Evolutionary conservation across 2,797 vertebrate species (phyloP), one percentile per base, ranked within the genome.

Genomic region (Hoplostethus mediterraneus): DNA sequence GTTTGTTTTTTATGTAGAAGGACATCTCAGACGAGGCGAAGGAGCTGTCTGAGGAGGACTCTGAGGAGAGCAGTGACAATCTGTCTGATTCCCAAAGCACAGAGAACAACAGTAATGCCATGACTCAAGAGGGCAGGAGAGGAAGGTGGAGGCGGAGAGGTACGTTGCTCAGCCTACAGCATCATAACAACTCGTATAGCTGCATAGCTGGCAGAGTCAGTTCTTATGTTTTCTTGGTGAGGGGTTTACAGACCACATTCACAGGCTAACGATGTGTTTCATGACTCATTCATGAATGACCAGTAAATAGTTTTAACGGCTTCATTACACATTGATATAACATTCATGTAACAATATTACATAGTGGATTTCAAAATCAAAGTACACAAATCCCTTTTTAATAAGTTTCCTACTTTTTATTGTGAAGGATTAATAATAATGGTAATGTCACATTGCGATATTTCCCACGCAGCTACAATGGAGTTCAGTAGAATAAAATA

Each of bases 141-240:
- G 96, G 95, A 90, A 90, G 96, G 69, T 99, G 97, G 97, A 96
- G 95, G 76, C 94, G 96, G 83, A 96, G 97, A 97, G 97, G 97
- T 98, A 96, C 48, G 8, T 12, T 25, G 13, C 12, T 0, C 42
- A 11, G 1, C 25, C 11, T 17, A 53, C 28, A 14, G 14, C 3
- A 42, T 68, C 13, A 40, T 59, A 71, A 64, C 16, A 12, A 2
- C 33, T 59, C 6, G 2, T 12, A 38, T 47, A n/a, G 12, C 52
- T 44, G n/a, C 54, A 40, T 56, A 31, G 11, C 30, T 51, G 42
- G 13, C 10, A 12, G 11, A 14, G 13, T 45, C 4, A 45, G 4
- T 13, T 3, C 3, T 14, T 51, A 13, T 25, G 36, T 51, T 64
- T 52, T 36, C 28, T 3, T 28, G 28, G 28, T 28, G 1, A 28